A percentile compares a stretch with the other conserved stretches of the same genome.
These are phyloP conservation scores for Pristionchus maxplancki DNA, from an alignment of 2,888 invertebrate genomes.

Conservation along the genomic window DNA sequence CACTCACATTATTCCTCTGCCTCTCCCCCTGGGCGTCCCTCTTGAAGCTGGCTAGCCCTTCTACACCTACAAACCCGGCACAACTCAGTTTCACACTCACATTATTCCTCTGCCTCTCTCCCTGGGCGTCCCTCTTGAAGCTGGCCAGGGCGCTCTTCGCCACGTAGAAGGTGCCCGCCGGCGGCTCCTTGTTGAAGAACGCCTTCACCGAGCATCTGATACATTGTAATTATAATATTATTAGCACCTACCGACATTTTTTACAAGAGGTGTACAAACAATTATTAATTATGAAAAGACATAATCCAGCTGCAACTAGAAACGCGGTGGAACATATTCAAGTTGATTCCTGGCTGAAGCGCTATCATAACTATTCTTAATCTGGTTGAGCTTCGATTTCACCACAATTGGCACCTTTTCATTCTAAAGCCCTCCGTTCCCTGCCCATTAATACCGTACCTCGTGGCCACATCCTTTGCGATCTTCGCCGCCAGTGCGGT, in stretches of 20 bases:
- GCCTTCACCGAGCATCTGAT: constrained; percentile 44
- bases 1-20: not conserved
- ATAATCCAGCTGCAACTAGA: too few species aligned
- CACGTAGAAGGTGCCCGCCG: constrained; percentile 5
- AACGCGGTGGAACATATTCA: too few species aligned
- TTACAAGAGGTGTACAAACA: too few species aligned
- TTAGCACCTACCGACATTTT: too few species aligned
- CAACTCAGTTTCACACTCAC: not conserved
- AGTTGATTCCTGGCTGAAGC: too few species aligned
- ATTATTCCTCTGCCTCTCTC: constrained; percentile 6
- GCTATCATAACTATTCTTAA: too few species aligned
- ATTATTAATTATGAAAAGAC: too few species aligned
- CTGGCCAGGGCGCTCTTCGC: constrained; percentile 3
- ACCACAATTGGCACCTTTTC: too few species aligned
- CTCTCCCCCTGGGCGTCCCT: constrained; percentile 23
- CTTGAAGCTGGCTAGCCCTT: not conserved
- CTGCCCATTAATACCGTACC: too few species aligned
- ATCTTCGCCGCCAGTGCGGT: constrained; percentile 57
- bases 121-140: constrained; percentile 22
- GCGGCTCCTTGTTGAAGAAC: not conserved
- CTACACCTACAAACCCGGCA: too few species aligned
- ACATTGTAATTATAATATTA: not conserved
- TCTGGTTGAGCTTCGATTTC: too few species aligned
- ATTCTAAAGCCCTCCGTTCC: too few species aligned
- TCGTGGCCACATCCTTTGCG: constrained; percentile 55